These are phyloP conservation scores for Stegodyphus mimosarum DNA, from an alignment of 1,140 invertebrate species.

Conservation along the genomic window DNA sequence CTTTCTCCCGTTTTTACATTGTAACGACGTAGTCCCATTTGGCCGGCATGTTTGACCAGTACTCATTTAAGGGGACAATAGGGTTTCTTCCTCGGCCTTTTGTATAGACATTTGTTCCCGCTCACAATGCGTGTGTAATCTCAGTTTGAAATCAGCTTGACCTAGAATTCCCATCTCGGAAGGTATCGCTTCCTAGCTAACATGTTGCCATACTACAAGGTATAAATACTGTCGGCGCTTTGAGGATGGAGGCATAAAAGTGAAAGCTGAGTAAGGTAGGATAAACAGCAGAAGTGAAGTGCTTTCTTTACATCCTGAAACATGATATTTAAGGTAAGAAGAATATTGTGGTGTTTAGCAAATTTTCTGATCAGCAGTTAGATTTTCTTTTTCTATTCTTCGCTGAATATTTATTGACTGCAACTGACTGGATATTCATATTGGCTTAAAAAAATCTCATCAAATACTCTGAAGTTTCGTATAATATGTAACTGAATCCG, in stretches of 20 bases:
- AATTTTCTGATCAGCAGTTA: too few relatives aligned
- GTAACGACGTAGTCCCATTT: constrained; percentile 19
- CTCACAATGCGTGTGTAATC: constrained; percentile 45
- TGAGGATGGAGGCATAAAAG: neutral
- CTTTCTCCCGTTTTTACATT: neutral
- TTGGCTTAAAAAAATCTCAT: too few relatives aligned
- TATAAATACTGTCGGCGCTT: constrained; percentile 44
- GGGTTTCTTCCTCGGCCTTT: constrained; percentile 26
- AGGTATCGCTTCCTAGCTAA: constrained; percentile 38
- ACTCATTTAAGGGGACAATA: constrained; percentile 46
- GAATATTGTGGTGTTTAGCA: too few relatives aligned
- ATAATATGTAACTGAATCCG: too few relatives aligned
- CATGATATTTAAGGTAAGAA: constrained; percentile 35
- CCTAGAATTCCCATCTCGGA: constrained; percentile 49
- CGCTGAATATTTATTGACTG: too few relatives aligned
- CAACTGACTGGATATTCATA: too few relatives aligned
- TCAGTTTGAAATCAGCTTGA: constrained; percentile 46
- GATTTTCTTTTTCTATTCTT: too few relatives aligned
- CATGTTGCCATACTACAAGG: constrained; percentile 29
- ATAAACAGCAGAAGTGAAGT: neutral
- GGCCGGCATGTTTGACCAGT: constrained; percentile 45
- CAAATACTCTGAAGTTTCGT: too few relatives aligned
- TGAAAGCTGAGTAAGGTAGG: neutral
- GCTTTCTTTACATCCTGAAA: neutral
- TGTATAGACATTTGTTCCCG: constrained; percentile 48